These are phyloP conservation scores for Gallinago jamesoni DNA, from an alignment of 2,113 vertebrate species.

Conservation along the genomic window DNA sequence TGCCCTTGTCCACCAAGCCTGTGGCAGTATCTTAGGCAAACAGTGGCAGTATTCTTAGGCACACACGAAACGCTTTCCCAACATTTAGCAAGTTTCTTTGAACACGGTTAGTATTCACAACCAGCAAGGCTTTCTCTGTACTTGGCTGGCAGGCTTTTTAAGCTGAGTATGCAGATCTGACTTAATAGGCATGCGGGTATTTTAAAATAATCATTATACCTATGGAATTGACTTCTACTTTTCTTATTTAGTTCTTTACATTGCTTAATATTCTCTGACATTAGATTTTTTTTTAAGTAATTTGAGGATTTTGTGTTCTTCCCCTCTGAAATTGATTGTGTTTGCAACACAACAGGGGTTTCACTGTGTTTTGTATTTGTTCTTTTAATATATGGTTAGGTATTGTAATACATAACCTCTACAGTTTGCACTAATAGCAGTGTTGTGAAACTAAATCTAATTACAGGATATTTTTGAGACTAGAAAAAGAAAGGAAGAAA, in stretches of 20 bases:
- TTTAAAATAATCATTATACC: neutral
- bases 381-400: neutral
- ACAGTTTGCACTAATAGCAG: neutral
- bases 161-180: neutral
- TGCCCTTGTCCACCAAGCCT: neutral
- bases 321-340: neutral
- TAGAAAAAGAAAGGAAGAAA: neutral
- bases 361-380: neutral
- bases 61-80: neutral
- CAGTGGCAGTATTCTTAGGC: neutral
- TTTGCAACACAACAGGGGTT: slow-evolving; percentile 9
- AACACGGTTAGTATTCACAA: neutral
- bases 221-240: neutral
- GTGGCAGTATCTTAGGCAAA: too few relatives aligned
- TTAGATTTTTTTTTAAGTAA: neutral
- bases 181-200: neutral
- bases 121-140: neutral
- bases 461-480: neutral
- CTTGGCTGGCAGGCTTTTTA: neutral
- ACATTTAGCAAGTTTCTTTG: neutral
- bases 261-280: neutral
- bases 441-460: neutral
- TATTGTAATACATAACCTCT: neutral
- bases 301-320: neutral
- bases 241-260: neutral